phyloP scores from a whole-genome alignment of 2,888 invertebrate species.

The Megamerina dolium region DNA sequence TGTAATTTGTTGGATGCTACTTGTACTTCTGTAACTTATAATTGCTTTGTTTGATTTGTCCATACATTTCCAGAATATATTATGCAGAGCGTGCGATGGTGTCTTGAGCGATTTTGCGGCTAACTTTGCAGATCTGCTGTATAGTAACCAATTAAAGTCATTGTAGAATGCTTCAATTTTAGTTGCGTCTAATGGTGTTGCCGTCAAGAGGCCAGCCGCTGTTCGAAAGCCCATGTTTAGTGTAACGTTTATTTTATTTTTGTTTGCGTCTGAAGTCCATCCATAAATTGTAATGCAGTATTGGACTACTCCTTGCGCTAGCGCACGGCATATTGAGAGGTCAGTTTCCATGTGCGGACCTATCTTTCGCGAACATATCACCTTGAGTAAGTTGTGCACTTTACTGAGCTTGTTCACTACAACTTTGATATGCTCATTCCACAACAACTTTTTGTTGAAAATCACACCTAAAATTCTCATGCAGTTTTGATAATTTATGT shows the following conservation, averaged over 20 bases:
- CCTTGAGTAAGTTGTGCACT: no score
- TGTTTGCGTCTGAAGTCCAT: conserved; percentile 2
- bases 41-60: not conserved
- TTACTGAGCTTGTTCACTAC: no score
- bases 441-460: not conserved
- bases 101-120: not conserved
- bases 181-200: conserved; percentile 1
- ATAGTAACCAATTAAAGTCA: conserved; percentile 2
- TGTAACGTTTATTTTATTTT: conserved; percentile 1
- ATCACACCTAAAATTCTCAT: conserved; percentile 2
- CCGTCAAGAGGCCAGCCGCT: not conserved
- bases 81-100: not conserved
- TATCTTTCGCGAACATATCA: not conserved
- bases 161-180: not conserved
- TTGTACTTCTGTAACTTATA: not conserved
- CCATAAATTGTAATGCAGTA: not conserved
- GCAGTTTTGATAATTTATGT: not conserved
- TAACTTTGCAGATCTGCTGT: not conserved
- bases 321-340: no score
- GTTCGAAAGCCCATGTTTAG: conserved; percentile 1
- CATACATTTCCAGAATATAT: not conserved
- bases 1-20: not conserved
- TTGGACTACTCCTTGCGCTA: no score
- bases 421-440: not conserved
- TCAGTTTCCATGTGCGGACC: not conserved